phyloP scores from a whole-genome alignment of 2,113 vertebrate genomes.

The Rhinoderma darwinii region DNA sequence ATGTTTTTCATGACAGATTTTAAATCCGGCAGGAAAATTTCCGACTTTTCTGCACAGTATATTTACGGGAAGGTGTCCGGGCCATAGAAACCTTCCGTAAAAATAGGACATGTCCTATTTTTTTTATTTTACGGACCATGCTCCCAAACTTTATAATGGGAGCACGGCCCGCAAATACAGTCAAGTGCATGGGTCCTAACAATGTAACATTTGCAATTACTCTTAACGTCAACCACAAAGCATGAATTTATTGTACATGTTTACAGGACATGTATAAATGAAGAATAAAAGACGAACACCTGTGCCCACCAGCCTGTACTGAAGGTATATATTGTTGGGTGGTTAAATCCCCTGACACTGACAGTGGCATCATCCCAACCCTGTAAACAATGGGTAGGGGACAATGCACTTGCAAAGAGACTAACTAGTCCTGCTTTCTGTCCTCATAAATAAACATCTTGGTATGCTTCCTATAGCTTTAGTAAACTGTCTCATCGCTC shows the following conservation, averaged over 20 bases:
- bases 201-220: background rate
- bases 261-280: background rate
- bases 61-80: no score
- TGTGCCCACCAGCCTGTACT: background rate
- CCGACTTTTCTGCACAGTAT: no score
- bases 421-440: background rate
- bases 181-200: no score
- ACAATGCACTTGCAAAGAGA: conserved; percentile 2
- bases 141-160: no score
- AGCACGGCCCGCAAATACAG: no score
- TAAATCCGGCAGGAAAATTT: no score
- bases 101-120: no score
- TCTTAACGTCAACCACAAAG: background rate
- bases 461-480: conserved; percentile 25
- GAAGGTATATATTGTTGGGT: background rate
- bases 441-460: conserved; percentile 28
- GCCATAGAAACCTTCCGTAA: no score
- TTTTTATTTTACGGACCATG: no score
- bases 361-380: conserved; percentile 5
- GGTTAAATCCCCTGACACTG: conserved; percentile 4
- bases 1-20: no score
- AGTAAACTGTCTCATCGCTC: conserved; percentile 19
- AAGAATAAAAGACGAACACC: background rate
- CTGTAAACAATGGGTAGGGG: background rate
- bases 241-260: background rate